Evolutionary conservation across 2,113 vertebrate species (phyloP).

Genomic region (Daphoenositta chrysoptera): DNA sequence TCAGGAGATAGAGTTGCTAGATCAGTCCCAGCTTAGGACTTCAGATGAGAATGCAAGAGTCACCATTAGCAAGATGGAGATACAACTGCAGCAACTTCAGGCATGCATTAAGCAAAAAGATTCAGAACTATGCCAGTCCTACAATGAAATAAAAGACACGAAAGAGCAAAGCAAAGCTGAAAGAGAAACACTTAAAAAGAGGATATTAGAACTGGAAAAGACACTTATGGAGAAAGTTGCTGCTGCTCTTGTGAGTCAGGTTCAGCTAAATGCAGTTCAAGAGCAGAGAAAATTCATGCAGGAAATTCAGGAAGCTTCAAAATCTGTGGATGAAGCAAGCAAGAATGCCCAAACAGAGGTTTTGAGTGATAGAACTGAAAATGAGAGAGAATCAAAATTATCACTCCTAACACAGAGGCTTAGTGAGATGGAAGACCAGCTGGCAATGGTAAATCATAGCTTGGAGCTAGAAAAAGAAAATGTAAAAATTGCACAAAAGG

Average conservation of each 20-base stretch:
- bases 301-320: background rate
- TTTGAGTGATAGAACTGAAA: background rate
- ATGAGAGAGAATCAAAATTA: constrained; percentile 57
- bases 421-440: constrained; percentile 78
- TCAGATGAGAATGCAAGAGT: constrained; percentile 71
- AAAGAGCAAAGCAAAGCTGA: constrained; percentile 70
- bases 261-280: constrained; percentile 81
- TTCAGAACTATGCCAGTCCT: constrained; percentile 71
- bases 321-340: background rate
- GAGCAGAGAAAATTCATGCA: constrained; percentile 53
- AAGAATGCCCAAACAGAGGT: background rate
- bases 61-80: constrained; percentile 61
- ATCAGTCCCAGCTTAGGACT: constrained; percentile 69
- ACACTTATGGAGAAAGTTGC: constrained; percentile 81
- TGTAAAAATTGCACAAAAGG: constrained; percentile 78
- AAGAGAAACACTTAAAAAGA: constrained; percentile 68
- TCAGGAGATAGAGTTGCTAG: constrained; percentile 65
- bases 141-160: constrained; percentile 70
- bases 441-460: constrained; percentile 73
- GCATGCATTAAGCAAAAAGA: constrained; percentile 75
- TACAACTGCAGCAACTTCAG: constrained; percentile 76
- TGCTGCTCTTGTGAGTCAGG: constrained; percentile 79
- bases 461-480: constrained; percentile 84
- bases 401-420: constrained; percentile 76
- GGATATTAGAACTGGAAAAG: constrained; percentile 78